Conservation (phyloP, 2,113 vertebrate genomes). For the Otus sunia region DNA sequence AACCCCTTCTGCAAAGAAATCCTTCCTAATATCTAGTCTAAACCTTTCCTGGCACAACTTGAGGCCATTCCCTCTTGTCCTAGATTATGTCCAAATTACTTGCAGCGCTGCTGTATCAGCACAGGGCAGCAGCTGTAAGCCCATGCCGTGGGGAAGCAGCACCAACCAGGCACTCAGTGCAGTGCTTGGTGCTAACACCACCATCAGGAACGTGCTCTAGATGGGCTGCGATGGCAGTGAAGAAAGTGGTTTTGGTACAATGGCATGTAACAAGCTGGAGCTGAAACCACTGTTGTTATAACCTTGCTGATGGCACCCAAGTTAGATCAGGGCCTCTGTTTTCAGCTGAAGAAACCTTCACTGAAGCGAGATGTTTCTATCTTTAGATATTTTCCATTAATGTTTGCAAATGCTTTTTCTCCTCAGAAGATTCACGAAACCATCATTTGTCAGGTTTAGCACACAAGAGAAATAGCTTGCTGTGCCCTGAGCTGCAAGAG, state of each 20-base stretch:
- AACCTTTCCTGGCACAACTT: no score
- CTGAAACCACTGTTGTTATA: not conserved
- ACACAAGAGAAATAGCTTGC: not conserved
- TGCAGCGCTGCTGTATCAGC: accelerated
- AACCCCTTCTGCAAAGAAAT: no score
- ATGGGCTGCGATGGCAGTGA: accelerated
- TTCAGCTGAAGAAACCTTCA: not conserved
- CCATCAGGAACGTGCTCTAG: accelerated
- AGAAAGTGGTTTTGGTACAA: not conserved
- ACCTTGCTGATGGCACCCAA: not conserved
- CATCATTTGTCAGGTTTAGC: not conserved
- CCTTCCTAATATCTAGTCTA: no score
- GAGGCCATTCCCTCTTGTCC: no score
- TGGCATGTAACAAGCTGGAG: not conserved
- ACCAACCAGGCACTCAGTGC: not conserved
- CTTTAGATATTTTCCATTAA: not conserved
- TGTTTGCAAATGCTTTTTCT: not conserved
- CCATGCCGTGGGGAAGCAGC: accelerated
- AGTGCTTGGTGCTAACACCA: not conserved
- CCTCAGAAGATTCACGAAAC: not conserved
- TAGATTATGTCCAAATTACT: no score
- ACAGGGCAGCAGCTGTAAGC: accelerated
- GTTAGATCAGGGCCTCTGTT: not conserved
- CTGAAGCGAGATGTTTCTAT: not conserved
- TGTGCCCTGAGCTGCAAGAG: not conserved